A percentile compares a stretch with the other conserved stretches of the same genome.
These are phyloP conservation scores for Anthrax anthrax DNA, from an alignment of 2,888 invertebrate species.

Conservation along the genomic window DNA sequence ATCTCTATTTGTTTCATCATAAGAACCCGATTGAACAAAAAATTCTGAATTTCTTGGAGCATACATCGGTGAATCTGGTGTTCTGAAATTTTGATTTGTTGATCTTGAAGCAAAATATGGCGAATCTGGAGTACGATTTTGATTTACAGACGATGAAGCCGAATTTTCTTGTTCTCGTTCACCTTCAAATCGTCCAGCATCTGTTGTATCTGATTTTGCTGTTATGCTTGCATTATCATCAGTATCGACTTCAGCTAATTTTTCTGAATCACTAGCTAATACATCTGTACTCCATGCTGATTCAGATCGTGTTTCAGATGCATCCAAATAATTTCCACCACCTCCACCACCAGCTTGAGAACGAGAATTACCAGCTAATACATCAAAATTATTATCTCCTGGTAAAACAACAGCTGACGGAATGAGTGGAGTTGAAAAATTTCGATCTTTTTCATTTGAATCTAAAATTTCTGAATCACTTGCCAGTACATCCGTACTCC, in stretches of 20 bases:
- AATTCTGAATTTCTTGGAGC: slow-evolving; percentile 20
- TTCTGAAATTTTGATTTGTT: slow-evolving; percentile 14
- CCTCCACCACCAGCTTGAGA: slow-evolving; percentile 24
- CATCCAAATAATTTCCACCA: slow-evolving; percentile 47
- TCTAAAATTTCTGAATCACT: slow-evolving; percentile 92
- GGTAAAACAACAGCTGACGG: slow-evolving; percentile 34
- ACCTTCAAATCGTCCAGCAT: slow-evolving; percentile 39
- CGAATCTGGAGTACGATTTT: slow-evolving; percentile 17
- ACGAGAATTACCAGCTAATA: slow-evolving; percentile 15
- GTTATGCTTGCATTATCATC: slow-evolving; percentile 52
- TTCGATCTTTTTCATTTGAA: slow-evolving; percentile 47
- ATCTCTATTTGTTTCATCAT: slow-evolving; percentile 20
- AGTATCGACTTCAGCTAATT: slow-evolving; percentile 68
- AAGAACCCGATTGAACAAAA: slow-evolving; percentile 25
- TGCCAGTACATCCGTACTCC: slow-evolving; percentile 96
- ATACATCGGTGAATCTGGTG: slow-evolving; percentile 18
- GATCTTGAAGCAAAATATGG: slow-evolving; percentile 18
- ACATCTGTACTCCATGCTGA: slow-evolving; percentile 97
- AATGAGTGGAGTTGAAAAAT: slow-evolving; percentile 35
- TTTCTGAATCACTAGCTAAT: slow-evolving; percentile 79
- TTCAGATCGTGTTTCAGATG: slow-evolving; percentile 87
- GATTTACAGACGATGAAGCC: slow-evolving; percentile 11
- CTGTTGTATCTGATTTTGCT: slow-evolving; percentile 56
- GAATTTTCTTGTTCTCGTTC: slow-evolving; percentile 16
- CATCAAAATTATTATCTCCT: slow-evolving; percentile 33